Conservation (phyloP, 1,140 invertebrate genomes). For the Caerostris darwini region DNA sequence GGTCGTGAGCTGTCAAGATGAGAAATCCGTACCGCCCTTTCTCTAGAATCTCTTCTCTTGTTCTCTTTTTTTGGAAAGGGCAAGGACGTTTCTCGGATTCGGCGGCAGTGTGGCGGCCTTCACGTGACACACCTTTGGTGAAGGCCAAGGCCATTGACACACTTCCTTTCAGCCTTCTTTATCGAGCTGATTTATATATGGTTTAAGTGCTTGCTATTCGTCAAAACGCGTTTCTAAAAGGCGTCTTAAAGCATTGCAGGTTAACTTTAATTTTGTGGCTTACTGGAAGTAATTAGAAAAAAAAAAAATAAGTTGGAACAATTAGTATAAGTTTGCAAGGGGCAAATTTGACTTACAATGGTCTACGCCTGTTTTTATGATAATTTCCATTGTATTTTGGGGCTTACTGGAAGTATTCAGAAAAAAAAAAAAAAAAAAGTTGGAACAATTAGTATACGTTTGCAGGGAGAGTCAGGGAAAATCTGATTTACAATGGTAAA, state of each 20-base stretch:
- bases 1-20: slow-evolving; percentile 53
- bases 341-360: too few species aligned
- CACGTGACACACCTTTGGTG: slow-evolving; percentile 52
- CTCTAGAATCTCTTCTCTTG: slow-evolving; percentile 14
- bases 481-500: neutral
- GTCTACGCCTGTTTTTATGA: too few species aligned
- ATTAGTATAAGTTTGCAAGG: too few species aligned
- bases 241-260: neutral
- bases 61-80: slow-evolving; percentile 59
- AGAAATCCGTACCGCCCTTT: slow-evolving; percentile 32
- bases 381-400: too few species aligned
- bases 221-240: neutral
- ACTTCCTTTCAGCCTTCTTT: slow-evolving; percentile 43
- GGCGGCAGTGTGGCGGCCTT: slow-evolving; percentile 69
- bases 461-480: neutral
- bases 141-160: slow-evolving; percentile 70
- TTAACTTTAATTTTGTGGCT: neutral
- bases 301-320: too few species aligned
- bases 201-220: neutral
- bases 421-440: too few species aligned
- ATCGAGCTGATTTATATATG: slow-evolving; percentile 4
- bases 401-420: too few species aligned
- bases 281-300: neutral
- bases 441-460: too few species aligned
- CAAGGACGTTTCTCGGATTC: slow-evolving; percentile 60